Evolutionary conservation across 2,888 invertebrate genomes (phyloP), one percentile per base, ranked within the genome.

Genomic region (Poecilobothrus nobilitatus): DNA sequence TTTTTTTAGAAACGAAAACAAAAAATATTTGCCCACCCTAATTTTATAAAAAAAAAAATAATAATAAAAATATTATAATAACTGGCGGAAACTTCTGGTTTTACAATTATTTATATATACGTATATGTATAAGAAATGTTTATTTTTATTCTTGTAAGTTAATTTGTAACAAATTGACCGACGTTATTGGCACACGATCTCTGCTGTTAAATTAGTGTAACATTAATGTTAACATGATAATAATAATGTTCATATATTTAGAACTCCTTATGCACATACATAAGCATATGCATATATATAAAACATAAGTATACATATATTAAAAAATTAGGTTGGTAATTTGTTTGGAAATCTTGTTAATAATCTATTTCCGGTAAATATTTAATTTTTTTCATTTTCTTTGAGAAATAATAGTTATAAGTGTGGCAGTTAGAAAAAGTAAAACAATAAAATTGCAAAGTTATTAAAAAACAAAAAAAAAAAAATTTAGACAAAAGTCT

Each of bases 141-240:
- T 27, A 63, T 63, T 27, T 63, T 27, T 10, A 27, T 21, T 21
- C 10, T 18, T 15, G 27, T 18, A 27, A 63, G 27, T 21, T 63
- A 63, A 63, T 63, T 21, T 27, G 63, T 63, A 27, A 63, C 27
- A 63, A 63, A 63, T 63, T 63, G 27, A 63, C 63, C 63, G 63
- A 12, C 63, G 63, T 63, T 63, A 63, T 27, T 27, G 53, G 63
- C 63, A 63, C 63, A 63, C 63, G 63, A 63, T 27, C 63, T 63
- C 53, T 53, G 18, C 53, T 53, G 18, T 15, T n/a, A 53, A 15
- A 18, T 53, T 53, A 53, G 2, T 18, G 2, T 53, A 53, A 53
- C 53, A 53, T 18, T 6, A 18, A 53, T 53, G 53, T 53, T 53
- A 53, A 53, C 53, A 53, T 18, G 12, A 53, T 53, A 53, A 53